Conservation (phyloP, 2,888 invertebrate genomes). For the Rhamphomyia laevipes region DNA sequence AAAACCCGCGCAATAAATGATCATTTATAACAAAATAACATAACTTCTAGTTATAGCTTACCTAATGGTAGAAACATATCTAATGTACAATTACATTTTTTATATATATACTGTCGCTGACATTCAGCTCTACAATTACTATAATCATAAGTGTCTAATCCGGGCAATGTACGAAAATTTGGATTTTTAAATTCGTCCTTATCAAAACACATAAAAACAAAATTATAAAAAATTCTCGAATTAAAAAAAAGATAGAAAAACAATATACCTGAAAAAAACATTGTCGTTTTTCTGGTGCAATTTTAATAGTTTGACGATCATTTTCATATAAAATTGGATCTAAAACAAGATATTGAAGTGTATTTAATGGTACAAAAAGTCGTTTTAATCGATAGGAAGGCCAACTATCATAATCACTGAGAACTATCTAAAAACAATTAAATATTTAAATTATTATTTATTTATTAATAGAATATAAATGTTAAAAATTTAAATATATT, state of each 20-base stretch:
- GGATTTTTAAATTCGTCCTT: constrained; percentile 7
- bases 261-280: constrained; percentile 12
- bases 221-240: too few species aligned
- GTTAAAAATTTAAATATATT: too few species aligned
- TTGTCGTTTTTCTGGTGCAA: constrained; percentile 11
- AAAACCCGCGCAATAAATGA: too few species aligned
- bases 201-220: too few species aligned
- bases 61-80: constrained; percentile 14
- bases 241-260: too few species aligned
- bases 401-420: too few species aligned
- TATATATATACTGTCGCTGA: constrained; percentile 6
- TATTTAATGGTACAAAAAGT: constrained; percentile 11
- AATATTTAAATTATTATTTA: too few species aligned
- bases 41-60: constrained; percentile 1
- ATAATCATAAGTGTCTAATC: too few species aligned
- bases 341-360: constrained; percentile 11
- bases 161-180: too few species aligned
- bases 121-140: constrained; percentile 5
- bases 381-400: not conserved
- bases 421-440: too few species aligned
- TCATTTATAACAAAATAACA: too few species aligned
- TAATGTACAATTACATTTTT: constrained; percentile 13
- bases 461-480: too few species aligned
- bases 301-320: constrained; percentile 8
- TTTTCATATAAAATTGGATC: constrained; percentile 14